Evolutionary conservation across 2,888 invertebrate species (phyloP), one percentile per base, ranked within the genome.

Genomic region (Prosopocoilus inquinatus): DNA sequence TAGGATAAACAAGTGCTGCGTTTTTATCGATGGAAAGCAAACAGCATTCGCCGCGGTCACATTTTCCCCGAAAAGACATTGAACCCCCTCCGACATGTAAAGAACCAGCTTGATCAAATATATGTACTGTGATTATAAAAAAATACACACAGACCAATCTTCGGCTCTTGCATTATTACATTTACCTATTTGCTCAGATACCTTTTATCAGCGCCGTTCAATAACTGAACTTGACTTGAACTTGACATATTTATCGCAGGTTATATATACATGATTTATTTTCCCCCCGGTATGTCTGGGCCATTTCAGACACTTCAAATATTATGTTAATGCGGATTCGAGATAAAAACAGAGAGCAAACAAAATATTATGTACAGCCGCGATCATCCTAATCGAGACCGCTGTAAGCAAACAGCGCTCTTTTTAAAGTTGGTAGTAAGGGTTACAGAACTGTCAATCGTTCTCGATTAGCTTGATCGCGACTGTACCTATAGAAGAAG

Each of bases 221-320:
- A 53, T 54, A 47, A 47, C 50, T 59, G 59, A 59, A 59, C 59
- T 56, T 59, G 59, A 56, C 53, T 56, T 47, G 59, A 59, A 56
- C 59, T 59, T 59, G 59, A 59, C 59, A 59, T 56, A 56, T 56
- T 59, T 59, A 54, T 54, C 54, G 54, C 54, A 54, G 54, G 54
- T 54, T 54, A 50, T 35, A 49, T 16, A 49, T 35, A 49, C 12
- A 49, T 45, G 35, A 50, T 28, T 39, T 43, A 50, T 50, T 50
- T 50, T n/a, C n/a, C n/a, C n/a, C 34, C 16, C 28, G 9, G 16
- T 20, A 20, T 33, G 41, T 50, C 41, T 50, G 50, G 32, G 28
- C 32, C 43, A 12, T 13, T 50, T 41, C 43, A 28, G 32, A 50
- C 50, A 39, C n/a, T n/a, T 20, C 41, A 50, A 50, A 41, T 43